Percentiles rank a stretch among this genome's conserved stretches.
These are phyloP conservation scores for Apus apus DNA, from an alignment of 2,113 vertebrate species.

Conservation along the genomic window DNA sequence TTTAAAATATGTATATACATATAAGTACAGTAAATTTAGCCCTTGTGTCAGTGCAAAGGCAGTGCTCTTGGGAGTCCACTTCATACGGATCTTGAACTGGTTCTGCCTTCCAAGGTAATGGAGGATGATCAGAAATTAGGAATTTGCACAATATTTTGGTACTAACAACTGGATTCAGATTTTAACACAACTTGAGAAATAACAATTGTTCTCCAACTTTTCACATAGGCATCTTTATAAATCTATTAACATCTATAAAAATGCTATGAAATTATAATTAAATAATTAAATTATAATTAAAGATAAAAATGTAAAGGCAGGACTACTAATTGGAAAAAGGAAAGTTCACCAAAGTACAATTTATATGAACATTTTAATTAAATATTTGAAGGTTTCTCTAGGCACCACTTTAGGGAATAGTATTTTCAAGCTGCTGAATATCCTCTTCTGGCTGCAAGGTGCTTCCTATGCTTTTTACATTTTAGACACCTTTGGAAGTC, in stretches of 20 bases:
- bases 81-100: not conserved
- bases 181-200: not conserved
- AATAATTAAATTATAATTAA: not conserved
- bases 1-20: accelerated
- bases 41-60: not conserved
- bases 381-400: not conserved
- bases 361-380: not conserved
- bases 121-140: not conserved
- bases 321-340: not conserved
- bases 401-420: not conserved
- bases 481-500: not conserved
- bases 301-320: not conserved
- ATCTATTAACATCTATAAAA: not conserved
- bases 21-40: not conserved
- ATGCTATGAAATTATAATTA: not conserved
- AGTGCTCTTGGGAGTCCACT: not conserved
- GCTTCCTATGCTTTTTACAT: not conserved
- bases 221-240: not conserved
- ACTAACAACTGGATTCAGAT: not conserved
- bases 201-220: not conserved
- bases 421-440: not conserved
- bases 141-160: not conserved
- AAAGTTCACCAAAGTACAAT: not conserved
- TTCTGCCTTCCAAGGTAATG: not conserved
- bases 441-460: not conserved